Conservation (phyloP, 2,113 vertebrate genomes). For the Meriones unguiculatus region DNA sequence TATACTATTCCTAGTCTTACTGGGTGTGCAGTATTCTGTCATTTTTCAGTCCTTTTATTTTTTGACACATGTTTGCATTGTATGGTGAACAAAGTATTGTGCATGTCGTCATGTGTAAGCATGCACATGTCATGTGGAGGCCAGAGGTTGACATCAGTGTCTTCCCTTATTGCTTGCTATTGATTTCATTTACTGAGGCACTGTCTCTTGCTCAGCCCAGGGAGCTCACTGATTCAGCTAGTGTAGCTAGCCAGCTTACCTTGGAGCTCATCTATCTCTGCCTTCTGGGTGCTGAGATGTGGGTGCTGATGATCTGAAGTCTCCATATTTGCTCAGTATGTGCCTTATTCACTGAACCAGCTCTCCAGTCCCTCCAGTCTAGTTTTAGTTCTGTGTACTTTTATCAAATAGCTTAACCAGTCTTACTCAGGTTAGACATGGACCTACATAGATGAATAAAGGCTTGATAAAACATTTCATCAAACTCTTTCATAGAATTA, state of each 20-base stretch:
- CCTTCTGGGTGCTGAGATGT: not conserved
- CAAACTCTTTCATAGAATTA: not conserved
- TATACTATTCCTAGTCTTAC: not conserved
- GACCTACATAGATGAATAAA: not conserved
- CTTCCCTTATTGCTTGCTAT: not conserved
- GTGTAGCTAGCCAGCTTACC: not conserved
- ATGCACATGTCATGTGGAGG: not conserved
- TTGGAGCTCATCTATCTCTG: not conserved
- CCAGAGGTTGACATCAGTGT: not conserved
- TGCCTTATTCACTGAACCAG: not conserved
- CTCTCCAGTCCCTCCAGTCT: too few relatives aligned
- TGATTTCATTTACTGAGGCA: not conserved
- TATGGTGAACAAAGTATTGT: not conserved
- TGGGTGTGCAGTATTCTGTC: not conserved
- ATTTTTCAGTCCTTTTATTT: not conserved
- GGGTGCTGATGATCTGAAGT: not conserved
- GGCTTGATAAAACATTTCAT: not conserved
- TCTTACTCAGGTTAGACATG: not conserved
- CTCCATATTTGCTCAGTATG: not conserved
- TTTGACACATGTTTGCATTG: not conserved
- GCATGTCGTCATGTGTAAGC: too few relatives aligned
- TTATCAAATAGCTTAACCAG: not conserved
- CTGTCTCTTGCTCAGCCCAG: not conserved
- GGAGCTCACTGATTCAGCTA: not conserved
- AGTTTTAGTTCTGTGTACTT: not conserved